A percentile compares a stretch with the other conserved stretches of the same genome.
phyloP scores from a whole-genome alignment of 2,888 invertebrate species.

The Ashinkailepas kermadecensis region DNA sequence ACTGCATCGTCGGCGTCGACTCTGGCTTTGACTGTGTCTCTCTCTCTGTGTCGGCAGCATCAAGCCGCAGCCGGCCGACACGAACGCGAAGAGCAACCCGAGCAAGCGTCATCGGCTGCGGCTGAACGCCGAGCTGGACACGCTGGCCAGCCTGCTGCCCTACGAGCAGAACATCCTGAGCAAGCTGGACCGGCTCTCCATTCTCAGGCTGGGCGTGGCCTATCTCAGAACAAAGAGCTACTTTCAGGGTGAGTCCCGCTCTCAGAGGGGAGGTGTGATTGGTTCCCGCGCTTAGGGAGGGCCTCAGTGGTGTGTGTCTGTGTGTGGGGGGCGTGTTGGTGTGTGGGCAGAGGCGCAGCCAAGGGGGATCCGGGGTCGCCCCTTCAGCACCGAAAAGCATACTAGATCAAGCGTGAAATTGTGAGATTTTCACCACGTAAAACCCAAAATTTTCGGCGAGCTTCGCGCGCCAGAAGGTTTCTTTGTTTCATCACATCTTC shows the following conservation, averaged over 20 bases:
- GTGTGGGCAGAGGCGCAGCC: too few relatives aligned
- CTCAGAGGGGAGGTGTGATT: too few relatives aligned
- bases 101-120: constrained; percentile 97
- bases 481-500: too few relatives aligned
- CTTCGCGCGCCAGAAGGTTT: too few relatives aligned
- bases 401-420: too few relatives aligned
- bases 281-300: too few relatives aligned
- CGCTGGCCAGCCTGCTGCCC: constrained; percentile 84
- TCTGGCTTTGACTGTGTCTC: background rate
- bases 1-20: background rate
- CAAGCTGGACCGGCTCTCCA: constrained; percentile 95
- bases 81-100: constrained; percentile 86
- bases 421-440: too few relatives aligned
- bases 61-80: constrained; percentile 33
- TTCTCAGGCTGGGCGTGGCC: constrained; percentile 93
- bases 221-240: constrained; percentile 98
- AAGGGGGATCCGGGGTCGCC: too few relatives aligned
- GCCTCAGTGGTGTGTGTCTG: too few relatives aligned
- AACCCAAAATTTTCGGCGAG: too few relatives aligned
- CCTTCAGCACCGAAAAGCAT: too few relatives aligned
- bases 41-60: constrained; percentile 26
- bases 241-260: constrained; percentile 79
- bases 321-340: too few relatives aligned
- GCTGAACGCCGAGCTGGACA: constrained; percentile 96
- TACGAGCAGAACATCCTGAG: constrained; percentile 97